A percentile compares a stretch with the other conserved stretches of the same genome.
phyloP scores from a whole-genome alignment of 2,113 vertebrate species.

The Silurus asotus region DNA sequence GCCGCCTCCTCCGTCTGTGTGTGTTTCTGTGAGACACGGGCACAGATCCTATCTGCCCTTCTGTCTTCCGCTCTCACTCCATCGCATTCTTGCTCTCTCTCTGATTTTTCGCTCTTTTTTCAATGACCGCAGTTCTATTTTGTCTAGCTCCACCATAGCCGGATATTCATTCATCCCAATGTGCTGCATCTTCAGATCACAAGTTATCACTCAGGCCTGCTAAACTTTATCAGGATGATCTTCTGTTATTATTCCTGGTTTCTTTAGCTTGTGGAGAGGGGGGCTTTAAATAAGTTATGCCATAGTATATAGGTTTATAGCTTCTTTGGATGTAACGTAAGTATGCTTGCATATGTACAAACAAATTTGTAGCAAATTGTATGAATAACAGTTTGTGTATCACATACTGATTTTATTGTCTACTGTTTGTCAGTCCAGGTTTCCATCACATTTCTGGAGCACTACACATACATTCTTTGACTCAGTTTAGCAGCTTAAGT shows the following conservation, averaged over 20 bases:
- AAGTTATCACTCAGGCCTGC: background rate
- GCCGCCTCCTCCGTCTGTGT: constrained; percentile 69
- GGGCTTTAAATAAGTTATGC: no score
- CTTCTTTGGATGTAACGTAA: background rate
- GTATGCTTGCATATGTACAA: background rate
- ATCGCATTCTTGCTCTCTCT: constrained; percentile 23
- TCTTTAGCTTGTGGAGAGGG: background rate
- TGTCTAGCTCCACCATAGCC: background rate
- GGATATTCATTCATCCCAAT: constrained; percentile 30
- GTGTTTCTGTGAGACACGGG: constrained; percentile 66
- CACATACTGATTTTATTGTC: background rate
- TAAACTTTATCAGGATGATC: background rate
- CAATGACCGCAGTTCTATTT: constrained; percentile 33
- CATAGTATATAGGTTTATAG: no score
- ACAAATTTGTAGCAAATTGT: background rate
- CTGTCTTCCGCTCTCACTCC: constrained; percentile 42
- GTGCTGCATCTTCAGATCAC: background rate
- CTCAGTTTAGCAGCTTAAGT: background rate
- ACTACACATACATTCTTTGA: background rate
- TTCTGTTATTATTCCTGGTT: background rate
- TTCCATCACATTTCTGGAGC: background rate
- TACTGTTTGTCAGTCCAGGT: background rate
- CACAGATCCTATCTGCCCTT: constrained; percentile 68
- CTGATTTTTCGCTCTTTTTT: constrained; percentile 45
- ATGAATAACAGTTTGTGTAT: background rate